These are phyloP conservation scores for Cottus gobio DNA, from an alignment of 2,113 vertebrate species.

Conservation along the genomic window DNA sequence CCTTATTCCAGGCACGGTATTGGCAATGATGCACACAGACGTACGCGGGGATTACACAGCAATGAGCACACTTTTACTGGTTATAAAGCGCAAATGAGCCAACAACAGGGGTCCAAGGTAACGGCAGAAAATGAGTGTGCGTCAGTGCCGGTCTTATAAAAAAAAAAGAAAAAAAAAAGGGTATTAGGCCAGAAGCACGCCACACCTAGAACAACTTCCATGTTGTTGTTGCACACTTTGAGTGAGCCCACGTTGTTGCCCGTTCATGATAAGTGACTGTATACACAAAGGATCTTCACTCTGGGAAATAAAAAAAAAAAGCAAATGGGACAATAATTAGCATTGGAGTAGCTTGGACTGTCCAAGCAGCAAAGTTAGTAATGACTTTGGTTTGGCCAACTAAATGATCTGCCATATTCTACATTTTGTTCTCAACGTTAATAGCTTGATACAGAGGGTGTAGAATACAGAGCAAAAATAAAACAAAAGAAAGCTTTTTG, in stretches of 20 bases:
- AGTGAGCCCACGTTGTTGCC: no score
- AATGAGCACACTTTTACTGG: constrained; percentile 9
- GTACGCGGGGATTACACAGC: background rate
- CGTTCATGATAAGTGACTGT: background rate
- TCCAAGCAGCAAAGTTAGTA: background rate
- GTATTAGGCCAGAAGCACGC: background rate
- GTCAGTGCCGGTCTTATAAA: background rate
- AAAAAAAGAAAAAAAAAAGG: background rate
- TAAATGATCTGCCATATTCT: constrained; percentile 2
- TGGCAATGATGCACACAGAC: constrained; percentile 35
- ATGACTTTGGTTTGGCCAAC: constrained; percentile 4
- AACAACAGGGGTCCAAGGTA: background rate
- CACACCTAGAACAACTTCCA: background rate
- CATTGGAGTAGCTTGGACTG: no score
- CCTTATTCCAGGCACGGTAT: background rate
- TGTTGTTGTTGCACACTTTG: constrained; percentile 10
- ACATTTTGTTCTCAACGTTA: background rate
- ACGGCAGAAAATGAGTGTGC: background rate
- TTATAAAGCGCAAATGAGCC: constrained; percentile 41
- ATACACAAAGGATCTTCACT: background rate
- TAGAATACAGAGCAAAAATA: background rate
- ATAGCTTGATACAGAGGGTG: constrained; percentile 3
- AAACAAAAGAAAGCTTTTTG: background rate
- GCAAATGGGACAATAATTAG: background rate
- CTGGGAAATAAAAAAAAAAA: background rate